A percentile compares a stretch with the other conserved stretches of the same genome.
Conservation (phyloP, 2,888 invertebrate species). For the Maniola hyperantus region DNA sequence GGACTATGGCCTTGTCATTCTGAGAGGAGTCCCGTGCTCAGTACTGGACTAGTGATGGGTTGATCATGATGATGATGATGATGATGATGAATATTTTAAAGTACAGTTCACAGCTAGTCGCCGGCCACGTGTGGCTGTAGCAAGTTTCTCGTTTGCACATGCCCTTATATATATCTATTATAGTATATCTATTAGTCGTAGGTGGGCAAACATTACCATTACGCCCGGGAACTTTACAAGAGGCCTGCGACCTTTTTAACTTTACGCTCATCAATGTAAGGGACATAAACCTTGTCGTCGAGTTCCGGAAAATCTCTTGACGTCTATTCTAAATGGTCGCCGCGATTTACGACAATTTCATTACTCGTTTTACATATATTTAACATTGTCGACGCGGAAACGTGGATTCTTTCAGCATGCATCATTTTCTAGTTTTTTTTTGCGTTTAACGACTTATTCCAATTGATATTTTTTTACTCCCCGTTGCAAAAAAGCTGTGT, state of each 20-base stretch:
- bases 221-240: constrained; percentile 26
- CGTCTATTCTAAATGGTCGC: constrained; percentile 50
- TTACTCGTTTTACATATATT: constrained; percentile 50
- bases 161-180: background rate
- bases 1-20: too few species aligned
- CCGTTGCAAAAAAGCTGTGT: too few species aligned
- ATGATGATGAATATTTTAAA: too few species aligned
- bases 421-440: constrained; percentile 5
- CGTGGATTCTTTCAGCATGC: constrained; percentile 43
- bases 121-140: background rate
- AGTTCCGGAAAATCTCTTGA: constrained; percentile 61
- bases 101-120: background rate
- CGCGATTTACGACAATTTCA: constrained; percentile 65
- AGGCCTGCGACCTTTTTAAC: constrained; percentile 53
- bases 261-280: constrained; percentile 69
- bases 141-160: background rate
- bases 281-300: constrained; percentile 66
- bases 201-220: constrained; percentile 37
- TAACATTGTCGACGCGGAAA: constrained; percentile 52
- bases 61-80: too few species aligned
- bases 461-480: too few species aligned
- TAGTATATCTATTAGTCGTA: background rate
- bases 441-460: background rate
- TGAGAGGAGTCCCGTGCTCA: too few species aligned
- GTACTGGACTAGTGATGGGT: too few species aligned